These are phyloP conservation scores for Mythimna ferrago DNA, from an alignment of 2,888 invertebrate species.

Conservation along the genomic window DNA sequence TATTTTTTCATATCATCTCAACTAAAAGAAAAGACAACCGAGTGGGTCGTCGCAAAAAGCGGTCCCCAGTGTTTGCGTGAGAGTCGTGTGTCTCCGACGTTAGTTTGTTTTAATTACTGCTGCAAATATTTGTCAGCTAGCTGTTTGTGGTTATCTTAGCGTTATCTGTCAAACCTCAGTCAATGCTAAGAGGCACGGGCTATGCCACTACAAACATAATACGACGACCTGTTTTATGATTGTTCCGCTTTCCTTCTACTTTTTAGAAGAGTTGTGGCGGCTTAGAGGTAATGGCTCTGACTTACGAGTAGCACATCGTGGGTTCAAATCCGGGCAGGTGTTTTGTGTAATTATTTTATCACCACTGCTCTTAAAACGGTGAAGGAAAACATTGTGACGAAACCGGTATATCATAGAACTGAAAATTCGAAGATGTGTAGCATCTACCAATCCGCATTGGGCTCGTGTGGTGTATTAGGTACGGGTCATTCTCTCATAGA, in stretches of 20 bases:
- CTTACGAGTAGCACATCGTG: too few relatives aligned
- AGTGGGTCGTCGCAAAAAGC: constrained; percentile 76
- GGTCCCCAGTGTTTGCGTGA: constrained; percentile 74
- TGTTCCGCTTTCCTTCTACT: constrained; percentile 48
- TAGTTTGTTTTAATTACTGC: constrained; percentile 85
- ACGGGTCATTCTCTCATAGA: too few relatives aligned
- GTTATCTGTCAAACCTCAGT: constrained; percentile 90
- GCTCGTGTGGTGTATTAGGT: too few relatives aligned
- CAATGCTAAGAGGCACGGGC: constrained; percentile 87
- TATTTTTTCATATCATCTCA: constrained; percentile 53
- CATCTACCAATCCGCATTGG: too few relatives aligned
- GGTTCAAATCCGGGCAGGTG: too few relatives aligned
- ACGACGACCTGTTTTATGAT: constrained; percentile 58
- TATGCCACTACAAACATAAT: constrained; percentile 70
- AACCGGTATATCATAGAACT: too few relatives aligned
- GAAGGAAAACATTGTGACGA: too few relatives aligned
- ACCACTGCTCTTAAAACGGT: too few relatives aligned
- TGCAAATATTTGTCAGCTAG: constrained; percentile 88
- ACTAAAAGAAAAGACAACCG: constrained; percentile 67
- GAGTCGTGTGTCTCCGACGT: constrained; percentile 76
- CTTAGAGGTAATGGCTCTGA: too few relatives aligned
- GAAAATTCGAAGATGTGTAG: too few relatives aligned
- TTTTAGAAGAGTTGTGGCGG: neutral
- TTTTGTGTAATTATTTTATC: too few relatives aligned
- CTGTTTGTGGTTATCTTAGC: constrained; percentile 85